Conservation (phyloP, 2,797 vertebrate species). For the Microtus agrestis region DNA sequence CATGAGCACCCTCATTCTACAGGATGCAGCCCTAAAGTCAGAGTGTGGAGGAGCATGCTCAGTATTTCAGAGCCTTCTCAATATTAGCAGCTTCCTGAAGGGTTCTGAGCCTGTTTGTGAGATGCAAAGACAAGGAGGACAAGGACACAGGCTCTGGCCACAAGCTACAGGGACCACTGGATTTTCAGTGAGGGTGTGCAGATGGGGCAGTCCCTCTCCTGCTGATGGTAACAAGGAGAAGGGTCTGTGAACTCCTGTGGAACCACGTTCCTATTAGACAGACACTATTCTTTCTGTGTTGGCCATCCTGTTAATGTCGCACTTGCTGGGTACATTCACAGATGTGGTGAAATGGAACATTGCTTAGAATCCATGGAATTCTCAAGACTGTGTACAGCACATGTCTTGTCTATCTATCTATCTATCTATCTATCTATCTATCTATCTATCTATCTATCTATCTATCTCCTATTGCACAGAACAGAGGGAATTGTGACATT, state of each 20-base stretch:
- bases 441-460: too few species aligned
- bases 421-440: too few species aligned
- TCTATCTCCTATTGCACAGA: not conserved
- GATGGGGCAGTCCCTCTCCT: not conserved
- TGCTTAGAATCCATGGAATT: too few species aligned
- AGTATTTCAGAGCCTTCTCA: not conserved
- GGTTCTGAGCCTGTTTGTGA: not conserved
- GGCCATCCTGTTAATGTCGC: not conserved
- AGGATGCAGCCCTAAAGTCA: not conserved
- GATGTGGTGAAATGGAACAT: not conserved
- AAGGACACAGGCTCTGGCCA: not conserved
- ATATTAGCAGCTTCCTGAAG: not conserved
- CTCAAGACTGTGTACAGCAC: not conserved
- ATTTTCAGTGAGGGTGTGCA: not conserved
- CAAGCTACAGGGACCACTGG: not conserved
- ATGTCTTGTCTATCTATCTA: too few species aligned
- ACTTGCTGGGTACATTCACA: not conserved
- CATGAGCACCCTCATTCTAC: not conserved
- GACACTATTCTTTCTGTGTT: not conserved
- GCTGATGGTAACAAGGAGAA: too few species aligned
- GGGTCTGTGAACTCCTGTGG: too few species aligned
- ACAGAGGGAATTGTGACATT: not conserved
- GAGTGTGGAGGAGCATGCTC: not conserved
- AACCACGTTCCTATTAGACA: too few species aligned
- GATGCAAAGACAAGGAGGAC: not conserved